Conservation (phyloP, 2,797 vertebrate genomes). For the Paramormyrops hopkinsi region DNA sequence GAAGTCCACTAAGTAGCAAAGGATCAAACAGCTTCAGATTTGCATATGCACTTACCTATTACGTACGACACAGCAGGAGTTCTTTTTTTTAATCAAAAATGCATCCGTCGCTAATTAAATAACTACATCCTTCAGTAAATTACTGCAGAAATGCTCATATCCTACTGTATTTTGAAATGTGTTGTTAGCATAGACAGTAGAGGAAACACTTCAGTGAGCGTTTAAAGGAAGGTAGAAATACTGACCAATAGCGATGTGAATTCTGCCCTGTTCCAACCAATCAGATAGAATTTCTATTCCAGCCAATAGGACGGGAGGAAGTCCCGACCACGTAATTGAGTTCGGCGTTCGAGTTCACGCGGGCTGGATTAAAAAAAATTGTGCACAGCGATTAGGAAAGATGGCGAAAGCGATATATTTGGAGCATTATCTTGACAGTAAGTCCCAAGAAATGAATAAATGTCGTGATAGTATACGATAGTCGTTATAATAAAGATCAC, state of each 20-base stretch:
- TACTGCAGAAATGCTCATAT: background rate
- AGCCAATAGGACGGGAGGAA: conserved; percentile 23
- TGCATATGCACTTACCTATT: background rate
- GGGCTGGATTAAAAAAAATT: conserved; percentile 34
- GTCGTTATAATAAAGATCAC: background rate
- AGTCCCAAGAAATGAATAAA: conserved; percentile 46
- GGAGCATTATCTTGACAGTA: conserved; percentile 95
- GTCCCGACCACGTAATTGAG: conserved; percentile 49
- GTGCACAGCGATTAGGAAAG: conserved; percentile 33
- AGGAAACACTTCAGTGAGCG: background rate
- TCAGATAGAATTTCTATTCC: background rate
- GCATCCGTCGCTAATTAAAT: background rate
- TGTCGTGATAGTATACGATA: background rate
- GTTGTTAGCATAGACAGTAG: background rate
- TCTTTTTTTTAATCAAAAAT: background rate
- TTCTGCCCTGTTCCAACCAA: background rate
- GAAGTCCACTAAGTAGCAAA: background rate
- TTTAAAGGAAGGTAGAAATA: background rate
- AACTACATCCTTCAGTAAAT: background rate
- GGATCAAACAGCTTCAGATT: background rate
- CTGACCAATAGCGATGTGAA: background rate
- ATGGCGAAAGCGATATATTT: conserved; percentile 97
- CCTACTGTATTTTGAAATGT: background rate
- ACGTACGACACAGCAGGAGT: background rate
- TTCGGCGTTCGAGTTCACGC: conserved; percentile 39